Base-by-base conservation (phyloP, 2,888 invertebrate genomes). In the Ariolimax columbianus region DNA sequence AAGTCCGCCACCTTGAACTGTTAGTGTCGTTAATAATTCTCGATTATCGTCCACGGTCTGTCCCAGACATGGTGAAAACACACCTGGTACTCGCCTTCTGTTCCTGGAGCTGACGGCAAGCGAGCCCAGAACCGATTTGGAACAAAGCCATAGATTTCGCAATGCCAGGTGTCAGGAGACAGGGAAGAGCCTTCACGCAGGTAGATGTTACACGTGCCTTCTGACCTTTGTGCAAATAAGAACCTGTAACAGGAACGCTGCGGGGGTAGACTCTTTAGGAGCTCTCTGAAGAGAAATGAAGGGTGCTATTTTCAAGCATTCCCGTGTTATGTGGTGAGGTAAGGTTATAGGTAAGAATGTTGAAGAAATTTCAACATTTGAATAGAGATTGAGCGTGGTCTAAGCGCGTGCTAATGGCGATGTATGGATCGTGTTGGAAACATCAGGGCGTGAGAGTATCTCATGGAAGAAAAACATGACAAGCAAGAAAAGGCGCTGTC, bases 71-170 rank as follows among this genome's bases (percentile, higher is more conserved):
- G 2, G 23, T 26, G 7, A n/a, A 26, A n/a, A 30, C n/a, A n/a
- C 63, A 63, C 23, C 4, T n/a, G 63, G 23, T 7, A 30, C 63
- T 63, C 63, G 23, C 63, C 63, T n/a, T 30, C 26, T 2, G 30
- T 63, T 4, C 63, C 63, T 63, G 14, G n/a, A 63, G 30, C 30
- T 7, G 30, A 30, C n/a, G 63, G n/a, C 23, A 63, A 55, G 17
- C 19, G 23, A 63, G 30, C 63, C 59, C 63, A 63, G 63, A 23
- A 63, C n/a, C n/a, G 23, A 30, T 4, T 63, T 63, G 63, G 63
- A 63, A 63, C n/a, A 14, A 63, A 23, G 63, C 63, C 63, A 63
- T 30, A 63, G 63, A 63, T 63, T 63, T 63, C 63, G 63, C 63
- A 63, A 63, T 40, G 26, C 17, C 36, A 36, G 72, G 43, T 43